Evolutionary conservation across 2,113 vertebrate species (phyloP), one percentile per base, ranked within the genome.

Genomic region (Rana temporaria): DNA sequence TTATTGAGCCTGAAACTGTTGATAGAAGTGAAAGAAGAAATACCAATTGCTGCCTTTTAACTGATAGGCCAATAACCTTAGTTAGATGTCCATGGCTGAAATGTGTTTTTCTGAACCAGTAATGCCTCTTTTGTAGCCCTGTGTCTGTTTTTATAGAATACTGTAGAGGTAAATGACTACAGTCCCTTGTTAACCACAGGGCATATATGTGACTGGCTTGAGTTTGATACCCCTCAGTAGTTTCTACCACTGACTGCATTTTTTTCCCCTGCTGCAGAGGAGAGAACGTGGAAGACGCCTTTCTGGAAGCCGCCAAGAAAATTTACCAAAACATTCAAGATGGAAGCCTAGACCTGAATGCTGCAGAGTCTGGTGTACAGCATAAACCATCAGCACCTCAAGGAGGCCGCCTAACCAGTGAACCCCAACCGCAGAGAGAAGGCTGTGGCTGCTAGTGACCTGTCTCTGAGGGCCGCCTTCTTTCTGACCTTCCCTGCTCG

Each of bases 281-380:
- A 3, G 97, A 99, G 90, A 99, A 99, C 0, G 98, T 99, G 48
- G 98, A 99, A 89, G 98, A 99, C 26, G 98, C 97, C 0, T 99
- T 99, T 89, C 93, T 99, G 86, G 98, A 99, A 89, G 97, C 98
- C 2, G 97, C 97, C 24, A 99, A 99, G 95, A 97, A 98, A 82
- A 99, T 99, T 89, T 99, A 99, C 90, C 98, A 99, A 93, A 99
- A 99, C 85, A 99, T 99, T 90, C 97, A 99, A 87, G 98, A 99
- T 0, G 98, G 98, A 60, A 99, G 97, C 88, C 91, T 99, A 92
- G 98, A 99, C 90, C 95, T 99, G 90, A 99, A 99, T 16, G 98
- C 98, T 0, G 98, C 98, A 0, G 98, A 99, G 81, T 99, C 97
- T 0, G 97, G 97, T 0, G 98, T 99, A 81, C 97, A 99, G 89